Conservation (phyloP, 1,140 invertebrate genomes). For the Drosophila bocqueti region DNA sequence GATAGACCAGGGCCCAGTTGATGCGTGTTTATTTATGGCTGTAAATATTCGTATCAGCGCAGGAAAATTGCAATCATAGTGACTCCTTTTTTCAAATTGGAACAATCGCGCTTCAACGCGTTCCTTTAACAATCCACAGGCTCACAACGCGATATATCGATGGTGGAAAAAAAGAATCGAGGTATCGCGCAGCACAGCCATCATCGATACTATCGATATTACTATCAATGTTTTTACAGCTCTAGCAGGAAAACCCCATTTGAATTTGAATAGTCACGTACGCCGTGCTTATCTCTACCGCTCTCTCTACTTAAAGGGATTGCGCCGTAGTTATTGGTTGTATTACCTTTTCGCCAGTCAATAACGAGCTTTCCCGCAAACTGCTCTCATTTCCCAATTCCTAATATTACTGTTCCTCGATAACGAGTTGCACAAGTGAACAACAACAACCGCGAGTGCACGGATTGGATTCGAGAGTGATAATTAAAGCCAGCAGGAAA, state of each 20-base stretch:
- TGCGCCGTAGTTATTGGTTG: constrained; percentile 10
- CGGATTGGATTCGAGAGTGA: constrained; percentile 17
- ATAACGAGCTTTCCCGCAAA: constrained; percentile 33
- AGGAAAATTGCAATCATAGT: too few relatives aligned
- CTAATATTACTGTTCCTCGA: constrained; percentile 11
- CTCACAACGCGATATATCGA: too few relatives aligned
- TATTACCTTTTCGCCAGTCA: constrained; percentile 24
- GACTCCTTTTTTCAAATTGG: too few relatives aligned
- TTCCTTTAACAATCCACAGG: too few relatives aligned
- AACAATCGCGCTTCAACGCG: too few relatives aligned
- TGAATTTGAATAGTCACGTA: constrained; percentile 42
- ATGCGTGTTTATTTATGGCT: constrained; percentile 19
- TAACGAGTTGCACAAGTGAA: constrained; percentile 60
- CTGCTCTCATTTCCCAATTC: neutral
- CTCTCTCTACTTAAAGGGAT: constrained; percentile 1
- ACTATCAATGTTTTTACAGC: too few relatives aligned
- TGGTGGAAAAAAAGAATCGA: too few relatives aligned
- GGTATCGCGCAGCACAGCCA: too few relatives aligned
- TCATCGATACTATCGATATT: too few relatives aligned
- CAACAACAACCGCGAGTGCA: neutral
- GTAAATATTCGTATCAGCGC: constrained; percentile 18
- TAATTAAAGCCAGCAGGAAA: constrained; percentile 9
- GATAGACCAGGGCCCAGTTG: constrained; percentile 31
- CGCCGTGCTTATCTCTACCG: constrained; percentile 22
- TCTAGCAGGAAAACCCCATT: constrained; percentile 8